These are phyloP conservation scores for Melipona quadrifasciata DNA, from an alignment of 1,140 invertebrate species.

Conservation along the genomic window DNA sequence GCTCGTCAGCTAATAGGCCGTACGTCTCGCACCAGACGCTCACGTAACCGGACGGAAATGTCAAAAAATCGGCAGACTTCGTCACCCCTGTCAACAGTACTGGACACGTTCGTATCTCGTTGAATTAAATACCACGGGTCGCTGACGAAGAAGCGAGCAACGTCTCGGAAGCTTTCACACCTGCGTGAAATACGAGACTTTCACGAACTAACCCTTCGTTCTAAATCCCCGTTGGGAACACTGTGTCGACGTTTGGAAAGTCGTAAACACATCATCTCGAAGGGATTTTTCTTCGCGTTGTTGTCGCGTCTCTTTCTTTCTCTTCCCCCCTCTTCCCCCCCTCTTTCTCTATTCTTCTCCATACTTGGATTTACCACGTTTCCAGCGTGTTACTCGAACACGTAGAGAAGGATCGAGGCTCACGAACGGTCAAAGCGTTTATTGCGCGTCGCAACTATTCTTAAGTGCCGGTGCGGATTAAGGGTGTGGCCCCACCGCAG, in stretches of 20 bases:
- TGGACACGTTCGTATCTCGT: neutral
- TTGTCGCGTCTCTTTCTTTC: no score
- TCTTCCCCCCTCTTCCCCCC: rapidly evolving
- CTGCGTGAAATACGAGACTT: slow-evolving; percentile 35
- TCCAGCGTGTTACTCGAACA: neutral
- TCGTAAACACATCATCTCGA: neutral
- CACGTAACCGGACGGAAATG: slow-evolving; percentile 45
- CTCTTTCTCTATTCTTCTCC: neutral
- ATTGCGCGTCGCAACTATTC: slow-evolving; percentile 49
- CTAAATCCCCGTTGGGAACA: slow-evolving; percentile 14
- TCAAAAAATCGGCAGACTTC: slow-evolving; percentile 26
- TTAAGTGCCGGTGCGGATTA: slow-evolving; percentile 52
- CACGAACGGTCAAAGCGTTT: slow-evolving; percentile 23
- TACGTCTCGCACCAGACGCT: slow-evolving; percentile 45
- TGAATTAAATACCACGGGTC: no score
- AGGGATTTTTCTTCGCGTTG: neutral
- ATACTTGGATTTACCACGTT: neutral
- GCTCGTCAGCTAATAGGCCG: slow-evolving; percentile 62
- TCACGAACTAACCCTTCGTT: slow-evolving; percentile 4
- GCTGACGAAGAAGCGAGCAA: neutral
- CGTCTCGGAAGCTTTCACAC: neutral
- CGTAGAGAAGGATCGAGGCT: slow-evolving; percentile 20
- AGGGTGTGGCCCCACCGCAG: slow-evolving; percentile 44
- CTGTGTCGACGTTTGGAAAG: neutral
- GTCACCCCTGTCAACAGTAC: neutral